A percentile compares a stretch with the other conserved stretches of the same genome.
These are phyloP conservation scores for Heliothis subflexa DNA, from an alignment of 1,140 invertebrate species.

Conservation along the genomic window DNA sequence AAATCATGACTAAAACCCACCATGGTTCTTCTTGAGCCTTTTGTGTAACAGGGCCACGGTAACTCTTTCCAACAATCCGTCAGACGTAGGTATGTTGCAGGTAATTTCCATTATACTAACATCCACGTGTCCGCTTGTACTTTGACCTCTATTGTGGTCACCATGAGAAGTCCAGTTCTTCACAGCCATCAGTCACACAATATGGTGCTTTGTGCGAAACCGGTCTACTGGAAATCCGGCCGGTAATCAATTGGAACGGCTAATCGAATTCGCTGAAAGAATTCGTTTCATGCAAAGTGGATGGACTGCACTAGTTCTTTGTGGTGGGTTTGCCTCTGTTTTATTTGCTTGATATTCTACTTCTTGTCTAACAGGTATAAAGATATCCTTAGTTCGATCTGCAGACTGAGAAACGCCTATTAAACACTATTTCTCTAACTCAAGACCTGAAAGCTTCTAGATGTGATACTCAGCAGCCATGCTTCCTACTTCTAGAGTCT, in stretches of 20 bases:
- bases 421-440: no score
- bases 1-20: no score
- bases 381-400: no score
- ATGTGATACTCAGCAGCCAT: no score
- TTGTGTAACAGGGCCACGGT: no score
- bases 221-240: slow-evolving; percentile 13
- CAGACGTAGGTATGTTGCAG: no score
- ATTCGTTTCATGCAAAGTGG: slow-evolving; percentile 11
- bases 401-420: no score
- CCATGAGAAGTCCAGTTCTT: slow-evolving; percentile 16
- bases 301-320: background rate
- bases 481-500: no score
- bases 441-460: no score
- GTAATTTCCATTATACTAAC: slow-evolving; percentile 18
- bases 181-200: slow-evolving; percentile 17
- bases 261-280: slow-evolving; percentile 29
- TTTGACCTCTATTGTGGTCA: slow-evolving; percentile 2
- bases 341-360: background rate
- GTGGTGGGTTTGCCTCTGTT: background rate
- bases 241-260: slow-evolving; percentile 7
- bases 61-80: no score
- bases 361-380: no score
- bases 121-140: slow-evolving; percentile 15
- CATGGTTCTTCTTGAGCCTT: no score
- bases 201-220: slow-evolving; percentile 16